Percentiles rank a stretch among this genome's conserved stretches.
Evolutionary conservation across 2,888 invertebrate genomes (phyloP).

Genomic region (Julus scandinavius): DNA sequence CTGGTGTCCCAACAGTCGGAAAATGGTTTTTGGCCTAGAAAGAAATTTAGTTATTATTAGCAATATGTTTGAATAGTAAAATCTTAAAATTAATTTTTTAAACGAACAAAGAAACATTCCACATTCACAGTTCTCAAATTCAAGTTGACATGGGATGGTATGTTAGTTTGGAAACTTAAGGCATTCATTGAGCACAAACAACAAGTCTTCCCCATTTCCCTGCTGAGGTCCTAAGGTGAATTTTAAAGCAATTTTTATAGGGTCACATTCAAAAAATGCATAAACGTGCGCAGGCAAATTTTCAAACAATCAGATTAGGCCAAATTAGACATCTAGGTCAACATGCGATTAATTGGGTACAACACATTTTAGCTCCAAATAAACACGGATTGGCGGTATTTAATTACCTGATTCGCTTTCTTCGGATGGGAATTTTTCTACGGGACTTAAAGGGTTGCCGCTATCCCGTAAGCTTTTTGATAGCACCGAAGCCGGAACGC

Average conservation of each 20-base stretch:
- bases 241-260: not conserved
- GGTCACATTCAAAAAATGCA: not conserved
- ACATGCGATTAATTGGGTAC: not conserved
- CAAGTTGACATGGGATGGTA: not conserved
- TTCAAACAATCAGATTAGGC: not conserved
- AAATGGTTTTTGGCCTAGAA: not conserved
- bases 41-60: not conserved
- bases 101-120: not conserved
- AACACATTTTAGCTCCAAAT: not conserved
- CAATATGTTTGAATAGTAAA: not conserved
- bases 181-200: too few relatives aligned
- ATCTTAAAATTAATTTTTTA: not conserved
- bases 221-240: too few relatives aligned
- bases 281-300: not conserved
- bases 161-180: too few relatives aligned
- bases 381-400: not conserved
- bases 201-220: too few relatives aligned
- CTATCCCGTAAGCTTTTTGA: slow-evolving; percentile 48
- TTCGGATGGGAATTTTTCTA: slow-evolving; percentile 42
- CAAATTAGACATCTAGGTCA: not conserved
- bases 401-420: slow-evolving; percentile 42
- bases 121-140: not conserved
- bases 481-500: not conserved
- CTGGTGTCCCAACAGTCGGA: slow-evolving; percentile 40
- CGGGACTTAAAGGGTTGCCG: slow-evolving; percentile 51